Conservation (phyloP, 2,888 invertebrate genomes). For the Drosophila antonietae region DNA sequence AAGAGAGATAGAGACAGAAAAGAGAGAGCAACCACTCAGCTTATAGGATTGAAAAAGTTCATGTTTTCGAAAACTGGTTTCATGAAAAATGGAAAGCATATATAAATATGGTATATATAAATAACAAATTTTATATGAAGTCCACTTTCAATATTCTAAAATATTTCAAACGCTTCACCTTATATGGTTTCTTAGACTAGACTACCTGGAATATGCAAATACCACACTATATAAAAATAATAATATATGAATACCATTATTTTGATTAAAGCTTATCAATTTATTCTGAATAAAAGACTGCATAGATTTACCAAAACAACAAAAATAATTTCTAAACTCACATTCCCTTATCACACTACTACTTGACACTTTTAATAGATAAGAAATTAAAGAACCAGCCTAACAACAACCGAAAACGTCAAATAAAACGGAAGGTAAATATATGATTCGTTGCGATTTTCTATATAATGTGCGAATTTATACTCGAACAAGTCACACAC, state of each 20-base stretch:
- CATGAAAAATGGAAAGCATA: slow-evolving; percentile 8
- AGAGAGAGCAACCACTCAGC: slow-evolving; percentile 42
- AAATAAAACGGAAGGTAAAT: slow-evolving; percentile 4
- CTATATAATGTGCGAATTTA: slow-evolving; percentile 1
- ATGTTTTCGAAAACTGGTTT: slow-evolving; percentile 9
- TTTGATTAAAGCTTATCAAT: no score
- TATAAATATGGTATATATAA: slow-evolving; percentile 2
- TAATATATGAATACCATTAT: not conserved
- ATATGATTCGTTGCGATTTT: slow-evolving; percentile 1
- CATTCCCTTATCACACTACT: slow-evolving; percentile 1
- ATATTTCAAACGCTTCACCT: not conserved
- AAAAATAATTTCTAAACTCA: not conserved
- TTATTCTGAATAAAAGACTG: not conserved
- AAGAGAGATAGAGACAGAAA: slow-evolving; percentile 54
- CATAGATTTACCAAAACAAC: not conserved
- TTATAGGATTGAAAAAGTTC: slow-evolving; percentile 4
- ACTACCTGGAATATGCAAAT: slow-evolving; percentile 1
- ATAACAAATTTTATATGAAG: not conserved
- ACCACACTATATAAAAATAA: slow-evolving; percentile 4
- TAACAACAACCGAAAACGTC: not conserved
- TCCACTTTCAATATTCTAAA: not conserved
- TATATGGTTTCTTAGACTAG: not conserved
- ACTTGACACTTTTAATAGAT: slow-evolving; percentile 4
- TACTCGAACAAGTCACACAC: not conserved
- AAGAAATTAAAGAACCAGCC: slow-evolving; percentile 3